Conservation (phyloP, 2,888 invertebrate genomes). For the Amaurobius ferox region DNA sequence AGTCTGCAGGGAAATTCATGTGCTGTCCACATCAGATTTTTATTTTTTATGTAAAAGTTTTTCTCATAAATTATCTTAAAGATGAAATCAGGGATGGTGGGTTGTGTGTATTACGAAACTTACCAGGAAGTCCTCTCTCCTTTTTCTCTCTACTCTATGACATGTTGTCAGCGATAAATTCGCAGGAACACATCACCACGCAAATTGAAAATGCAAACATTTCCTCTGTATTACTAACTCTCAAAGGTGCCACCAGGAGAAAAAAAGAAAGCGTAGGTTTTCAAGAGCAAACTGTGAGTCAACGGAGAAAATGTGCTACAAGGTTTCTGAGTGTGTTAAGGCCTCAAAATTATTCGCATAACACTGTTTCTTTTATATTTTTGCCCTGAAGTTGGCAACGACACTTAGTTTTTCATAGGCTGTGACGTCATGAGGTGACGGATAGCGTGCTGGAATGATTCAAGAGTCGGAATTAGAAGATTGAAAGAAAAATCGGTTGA, state of each 20-base stretch:
- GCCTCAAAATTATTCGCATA: not conserved
- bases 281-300: constrained; percentile 46
- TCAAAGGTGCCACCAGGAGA: not conserved
- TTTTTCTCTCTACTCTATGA: not conserved
- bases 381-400: constrained; percentile 5
- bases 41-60: too few species aligned
- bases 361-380: constrained; percentile 29
- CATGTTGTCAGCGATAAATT: not conserved
- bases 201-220: not conserved
- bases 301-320: constrained; percentile 21
- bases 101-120: too few species aligned
- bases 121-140: too few species aligned
- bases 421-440: constrained; percentile 45
- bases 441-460: constrained; percentile 42
- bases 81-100: too few species aligned
- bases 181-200: not conserved
- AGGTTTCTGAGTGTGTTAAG: constrained; percentile 23
- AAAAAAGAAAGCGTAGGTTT: constrained; percentile 32
- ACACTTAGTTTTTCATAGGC: constrained; percentile 46
- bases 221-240: not conserved
- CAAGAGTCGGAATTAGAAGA: constrained; percentile 47
- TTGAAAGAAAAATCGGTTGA: not conserved
- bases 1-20: too few species aligned
- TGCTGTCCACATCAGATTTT: too few species aligned
- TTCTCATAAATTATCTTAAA: too few species aligned